phyloP scores from a whole-genome alignment of 2,888 invertebrate genomes.

The Diloba caeruleocephala region DNA sequence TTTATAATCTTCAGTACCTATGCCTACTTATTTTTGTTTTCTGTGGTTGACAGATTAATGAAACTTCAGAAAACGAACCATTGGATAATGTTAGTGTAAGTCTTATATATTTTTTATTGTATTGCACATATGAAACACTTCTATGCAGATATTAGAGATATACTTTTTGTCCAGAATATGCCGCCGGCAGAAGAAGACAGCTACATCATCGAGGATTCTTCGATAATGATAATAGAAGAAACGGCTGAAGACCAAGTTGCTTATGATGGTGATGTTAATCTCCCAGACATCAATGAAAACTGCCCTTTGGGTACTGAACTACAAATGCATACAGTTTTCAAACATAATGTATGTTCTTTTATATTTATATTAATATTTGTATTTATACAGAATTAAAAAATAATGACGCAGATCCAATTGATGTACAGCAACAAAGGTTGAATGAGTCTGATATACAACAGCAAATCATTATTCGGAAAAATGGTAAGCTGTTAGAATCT shows the following conservation, averaged over 20 bases:
- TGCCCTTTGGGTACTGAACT: constrained; percentile 35
- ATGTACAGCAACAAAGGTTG: constrained; percentile 17
- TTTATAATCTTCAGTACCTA: not conserved
- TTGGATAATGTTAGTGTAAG: constrained; percentile 29
- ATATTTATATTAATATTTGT: not conserved
- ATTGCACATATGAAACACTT: no score
- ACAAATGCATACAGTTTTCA: not conserved
- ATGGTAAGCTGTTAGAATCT: constrained; percentile 13
- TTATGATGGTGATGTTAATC: constrained; percentile 22
- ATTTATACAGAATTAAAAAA: constrained; percentile 35
- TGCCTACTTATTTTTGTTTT: not conserved
- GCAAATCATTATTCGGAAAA: constrained; percentile 18
- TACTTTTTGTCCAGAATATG: constrained; percentile 18
- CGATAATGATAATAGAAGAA: constrained; percentile 25
- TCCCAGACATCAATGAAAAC: constrained; percentile 45
- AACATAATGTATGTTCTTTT: not conserved
- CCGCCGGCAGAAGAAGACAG: constrained; percentile 26
- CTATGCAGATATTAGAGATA: not conserved
- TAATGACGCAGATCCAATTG: constrained; percentile 28
- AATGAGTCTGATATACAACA: constrained; percentile 25
- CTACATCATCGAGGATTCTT: constrained; percentile 31
- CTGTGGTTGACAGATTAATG: constrained; percentile 33
- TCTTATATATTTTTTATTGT: not conserved
- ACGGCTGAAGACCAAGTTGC: constrained; percentile 21
- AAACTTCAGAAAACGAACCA: constrained; percentile 27